Evolutionary conservation across 2,797 vertebrate species (phyloP).

Genomic region (Rhinatrema bivittatum): DNA sequence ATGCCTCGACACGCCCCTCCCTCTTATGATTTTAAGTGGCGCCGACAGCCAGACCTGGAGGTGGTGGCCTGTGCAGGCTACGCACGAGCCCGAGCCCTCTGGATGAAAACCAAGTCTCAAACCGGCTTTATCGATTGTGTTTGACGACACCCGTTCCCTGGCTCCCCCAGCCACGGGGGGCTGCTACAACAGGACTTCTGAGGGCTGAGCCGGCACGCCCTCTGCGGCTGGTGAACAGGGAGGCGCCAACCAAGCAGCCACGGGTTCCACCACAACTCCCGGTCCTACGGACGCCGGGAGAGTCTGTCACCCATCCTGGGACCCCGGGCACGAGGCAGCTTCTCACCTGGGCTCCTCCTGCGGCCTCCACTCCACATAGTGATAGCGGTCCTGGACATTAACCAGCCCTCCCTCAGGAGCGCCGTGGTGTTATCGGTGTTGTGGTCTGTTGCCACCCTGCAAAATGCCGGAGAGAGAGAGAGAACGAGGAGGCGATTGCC

Average conservation of each 20-base stretch:
- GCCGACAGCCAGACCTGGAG: neutral
- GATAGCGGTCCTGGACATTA: constrained; percentile 75
- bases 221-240: too few relatives aligned
- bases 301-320: neutral
- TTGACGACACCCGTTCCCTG: too few relatives aligned
- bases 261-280: neutral
- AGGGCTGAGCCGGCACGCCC: too few relatives aligned
- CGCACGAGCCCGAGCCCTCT: too few relatives aligned
- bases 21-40: neutral
- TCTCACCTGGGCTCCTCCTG: constrained; percentile 75
- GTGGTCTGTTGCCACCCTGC: constrained; percentile 87
- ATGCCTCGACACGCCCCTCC: neutral
- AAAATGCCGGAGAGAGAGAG: neutral
- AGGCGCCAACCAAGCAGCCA: neutral
- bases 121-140: too few relatives aligned
- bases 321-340: too few relatives aligned
- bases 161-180: too few relatives aligned
- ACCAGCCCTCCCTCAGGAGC: constrained; percentile 76
- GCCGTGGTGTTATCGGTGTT: constrained; percentile 81
- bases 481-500: too few relatives aligned
- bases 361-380: constrained; percentile 85
- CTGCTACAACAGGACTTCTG: too few relatives aligned
- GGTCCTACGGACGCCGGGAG: too few relatives aligned
- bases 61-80: neutral
- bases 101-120: too few relatives aligned